phyloP scores from a whole-genome alignment of 1,140 invertebrate species.

The Apis florea region DNA sequence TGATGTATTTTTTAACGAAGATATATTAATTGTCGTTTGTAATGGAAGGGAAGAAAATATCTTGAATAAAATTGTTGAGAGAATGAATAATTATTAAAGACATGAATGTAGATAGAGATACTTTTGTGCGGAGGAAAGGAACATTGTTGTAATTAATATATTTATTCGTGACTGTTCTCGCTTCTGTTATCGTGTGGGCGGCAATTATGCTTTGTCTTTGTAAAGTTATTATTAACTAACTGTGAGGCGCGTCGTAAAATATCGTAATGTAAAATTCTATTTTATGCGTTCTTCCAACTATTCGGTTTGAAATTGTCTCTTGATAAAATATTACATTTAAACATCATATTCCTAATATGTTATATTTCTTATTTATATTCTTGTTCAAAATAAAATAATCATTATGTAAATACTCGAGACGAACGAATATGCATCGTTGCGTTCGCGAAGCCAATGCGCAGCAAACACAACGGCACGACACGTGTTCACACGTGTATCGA shows the following conservation, averaged over 20 bases:
- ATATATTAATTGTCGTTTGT: neutral
- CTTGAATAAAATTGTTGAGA: neutral
- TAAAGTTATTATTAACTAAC: conserved; percentile 21
- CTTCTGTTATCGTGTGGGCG: conserved; percentile 42
- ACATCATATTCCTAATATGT: neutral
- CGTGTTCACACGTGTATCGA: no score
- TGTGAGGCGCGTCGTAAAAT: neutral
- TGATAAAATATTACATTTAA: neutral
- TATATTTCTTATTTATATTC: no score
- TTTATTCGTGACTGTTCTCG: conserved; percentile 26
- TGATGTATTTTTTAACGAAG: neutral
- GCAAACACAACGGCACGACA: no score
- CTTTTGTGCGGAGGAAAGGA: neutral
- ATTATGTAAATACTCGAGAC: no score
- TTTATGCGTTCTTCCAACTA: neutral
- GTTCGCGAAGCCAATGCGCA: no score
- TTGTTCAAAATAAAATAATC: no score
- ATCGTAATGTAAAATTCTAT: neutral
- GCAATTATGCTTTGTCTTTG: conserved; percentile 57
- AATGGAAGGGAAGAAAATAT: no score
- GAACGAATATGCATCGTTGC: no score
- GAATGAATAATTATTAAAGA: neutral
- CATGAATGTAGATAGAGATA: neutral
- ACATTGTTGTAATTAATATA: conserved; percentile 48
- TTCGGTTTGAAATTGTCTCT: neutral